phyloP scores from a whole-genome alignment of 2,113 vertebrate genomes.

The Xyliphius kryptos region DNA sequence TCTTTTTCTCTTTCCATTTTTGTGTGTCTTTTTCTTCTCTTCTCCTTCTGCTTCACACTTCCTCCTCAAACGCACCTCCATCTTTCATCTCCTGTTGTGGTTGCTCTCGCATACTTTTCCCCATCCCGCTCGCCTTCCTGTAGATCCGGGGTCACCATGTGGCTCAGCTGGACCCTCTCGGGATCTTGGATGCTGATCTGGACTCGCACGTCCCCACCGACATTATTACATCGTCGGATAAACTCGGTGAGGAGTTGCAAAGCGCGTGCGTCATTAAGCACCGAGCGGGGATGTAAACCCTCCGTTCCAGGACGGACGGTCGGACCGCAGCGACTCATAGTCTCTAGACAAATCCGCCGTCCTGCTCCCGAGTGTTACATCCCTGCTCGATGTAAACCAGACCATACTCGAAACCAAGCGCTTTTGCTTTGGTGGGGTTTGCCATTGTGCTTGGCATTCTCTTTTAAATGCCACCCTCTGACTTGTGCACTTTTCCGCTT shows the following conservation, averaged over 20 bases:
- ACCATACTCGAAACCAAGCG: constrained; percentile 1
- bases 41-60: constrained; percentile 6
- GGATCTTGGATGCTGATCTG: constrained; percentile 99
- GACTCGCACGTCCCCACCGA: constrained; percentile 94
- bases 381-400: background rate
- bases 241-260: constrained; percentile 98
- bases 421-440: constrained; percentile 11
- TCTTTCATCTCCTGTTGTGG: constrained; percentile 9
- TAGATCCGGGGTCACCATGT: constrained; percentile 99
- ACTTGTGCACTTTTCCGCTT: no score
- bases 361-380: constrained; percentile 11
- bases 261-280: background rate
- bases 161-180: constrained; percentile 97
- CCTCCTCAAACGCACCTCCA: no score
- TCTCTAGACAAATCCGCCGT: background rate
- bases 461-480: no score
- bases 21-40: background rate
- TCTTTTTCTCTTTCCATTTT: background rate
- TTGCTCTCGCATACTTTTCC: constrained; percentile 20
- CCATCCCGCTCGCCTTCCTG: constrained; percentile 39
- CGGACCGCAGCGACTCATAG: background rate
- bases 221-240: constrained; percentile 97
- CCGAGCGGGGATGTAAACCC: constrained; percentile 10
- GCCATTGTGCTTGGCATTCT: no score
- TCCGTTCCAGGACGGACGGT: constrained; percentile 3